These are phyloP conservation scores for Meta bourneti DNA, from an alignment of 2,888 invertebrate species.

Conservation along the genomic window DNA sequence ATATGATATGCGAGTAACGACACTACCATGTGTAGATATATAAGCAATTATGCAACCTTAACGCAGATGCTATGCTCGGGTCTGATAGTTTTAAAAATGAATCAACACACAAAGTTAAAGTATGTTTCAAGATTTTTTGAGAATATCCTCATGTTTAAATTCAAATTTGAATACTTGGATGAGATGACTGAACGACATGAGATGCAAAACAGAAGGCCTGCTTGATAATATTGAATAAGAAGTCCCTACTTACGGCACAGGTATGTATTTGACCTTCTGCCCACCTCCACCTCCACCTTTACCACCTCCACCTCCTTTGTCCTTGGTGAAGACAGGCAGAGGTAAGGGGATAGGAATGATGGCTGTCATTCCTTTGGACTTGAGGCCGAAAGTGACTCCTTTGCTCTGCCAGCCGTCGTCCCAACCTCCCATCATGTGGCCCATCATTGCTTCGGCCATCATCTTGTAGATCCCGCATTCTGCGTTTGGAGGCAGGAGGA, in stretches of 20 bases:
- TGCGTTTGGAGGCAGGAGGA: not conserved
- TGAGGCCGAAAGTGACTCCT: slow-evolving; percentile 61
- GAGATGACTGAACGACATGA: too few species aligned
- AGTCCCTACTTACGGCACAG: slow-evolving; percentile 63
- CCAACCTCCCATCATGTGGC: slow-evolving; percentile 25
- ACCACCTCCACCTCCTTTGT: slow-evolving; percentile 59
- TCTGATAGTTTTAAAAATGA: too few species aligned
- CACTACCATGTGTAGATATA: too few species aligned
- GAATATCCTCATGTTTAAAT: too few species aligned
- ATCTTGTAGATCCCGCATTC: slow-evolving; percentile 62
- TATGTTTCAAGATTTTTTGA: too few species aligned
- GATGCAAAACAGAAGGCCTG: too few species aligned
- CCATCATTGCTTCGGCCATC: slow-evolving; percentile 70
- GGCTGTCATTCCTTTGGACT: slow-evolving; percentile 72
- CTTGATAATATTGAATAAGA: not conserved
- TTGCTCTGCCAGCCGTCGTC: slow-evolving; percentile 11
- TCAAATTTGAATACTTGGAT: too few species aligned
- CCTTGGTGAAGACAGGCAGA: slow-evolving; percentile 66
- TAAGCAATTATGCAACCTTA: too few species aligned
- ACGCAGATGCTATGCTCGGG: too few species aligned
- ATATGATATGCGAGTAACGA: too few species aligned
- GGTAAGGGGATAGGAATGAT: slow-evolving; percentile 70
- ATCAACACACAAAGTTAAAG: too few species aligned
- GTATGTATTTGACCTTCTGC: slow-evolving; percentile 70
- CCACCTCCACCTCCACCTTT: slow-evolving; percentile 37